These are phyloP conservation scores for fruit fly (Drosophila melanogaster) DNA, from an alignment of 1,140 invertebrate species.

Conservation along the genomic window Release_6_plus_ISO1_MT NT_033779.5:11965501-11966000, in stretches of 20 bases:
- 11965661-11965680: slow-evolving; percentile 72
- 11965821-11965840: slow-evolving; percentile 60
- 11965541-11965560: slow-evolving; percentile 72
- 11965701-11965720: slow-evolving; percentile 60
- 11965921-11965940: slow-evolving; percentile 33
- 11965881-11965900: slow-evolving; percentile 62
- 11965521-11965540: slow-evolving; percentile 83
- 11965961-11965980: slow-evolving; percentile 67
- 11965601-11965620: slow-evolving; percentile 49
- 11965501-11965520: slow-evolving; percentile 83
- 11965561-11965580: slow-evolving; percentile 73
- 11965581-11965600: slow-evolving; percentile 79
- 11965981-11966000: slow-evolving; percentile 33
- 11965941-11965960: slow-evolving; percentile 70
- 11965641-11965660: slow-evolving; percentile 69
- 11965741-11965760: background rate
- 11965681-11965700: slow-evolving; percentile 28
- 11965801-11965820: slow-evolving; percentile 44
- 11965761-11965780: slow-evolving; percentile 30
- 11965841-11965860: slow-evolving; percentile 76
- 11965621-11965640: slow-evolving; percentile 49
- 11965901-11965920: slow-evolving; percentile 32
- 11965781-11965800: slow-evolving; percentile 9
- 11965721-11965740: slow-evolving; percentile 71
- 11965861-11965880: slow-evolving; percentile 82